A percentile compares a stretch with the other conserved stretches of the same genome.
These are phyloP conservation scores for Diplodus puntazzo DNA, from an alignment of 2,797 vertebrate species.

Conservation along the genomic window DNA sequence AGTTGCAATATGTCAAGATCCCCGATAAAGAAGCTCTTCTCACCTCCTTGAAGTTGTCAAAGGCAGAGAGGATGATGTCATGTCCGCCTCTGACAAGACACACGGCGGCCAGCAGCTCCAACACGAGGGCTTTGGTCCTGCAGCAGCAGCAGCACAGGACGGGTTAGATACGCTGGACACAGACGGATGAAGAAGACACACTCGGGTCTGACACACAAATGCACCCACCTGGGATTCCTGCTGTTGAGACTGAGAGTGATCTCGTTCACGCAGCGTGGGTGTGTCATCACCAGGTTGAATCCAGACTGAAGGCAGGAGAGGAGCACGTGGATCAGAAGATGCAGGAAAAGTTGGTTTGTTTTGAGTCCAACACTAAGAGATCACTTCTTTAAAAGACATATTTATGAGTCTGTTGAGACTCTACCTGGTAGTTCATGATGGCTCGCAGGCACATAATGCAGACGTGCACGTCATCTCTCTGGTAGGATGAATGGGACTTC, in stretches of 20 bases:
- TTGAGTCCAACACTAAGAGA: background rate
- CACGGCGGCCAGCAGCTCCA: conserved; percentile 95
- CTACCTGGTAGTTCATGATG: conserved; percentile 99
- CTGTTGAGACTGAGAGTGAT: conserved; percentile 98
- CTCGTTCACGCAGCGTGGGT: conserved; percentile 96
- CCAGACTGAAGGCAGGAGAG: conserved; percentile 87
- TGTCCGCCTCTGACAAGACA: conserved; percentile 96
- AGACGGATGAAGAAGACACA: conserved; percentile 1
- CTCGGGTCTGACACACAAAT: background rate
- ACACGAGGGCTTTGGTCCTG: conserved; percentile 94
- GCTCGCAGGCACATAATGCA: conserved; percentile 98
- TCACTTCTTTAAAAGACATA: no score
- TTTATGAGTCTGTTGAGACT: background rate
- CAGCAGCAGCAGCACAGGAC: background rate
- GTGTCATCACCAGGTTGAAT: conserved; percentile 97
- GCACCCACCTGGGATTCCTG: conserved; percentile 91
- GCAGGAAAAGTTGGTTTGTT: background rate
- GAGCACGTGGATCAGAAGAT: background rate
- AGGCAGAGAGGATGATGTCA: conserved; percentile 95
- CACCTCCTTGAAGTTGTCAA: conserved; percentile 97
- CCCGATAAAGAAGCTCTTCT: background rate
- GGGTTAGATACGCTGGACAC: conserved; percentile 16
- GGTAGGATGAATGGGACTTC: conserved; percentile 86
- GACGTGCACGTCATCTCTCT: conserved; percentile 95
- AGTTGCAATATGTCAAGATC: background rate